A percentile compares a stretch with the other conserved stretches of the same genome.
Conservation (phyloP, 2,113 vertebrate genomes). For the Phaethornis superciliosus region DNA sequence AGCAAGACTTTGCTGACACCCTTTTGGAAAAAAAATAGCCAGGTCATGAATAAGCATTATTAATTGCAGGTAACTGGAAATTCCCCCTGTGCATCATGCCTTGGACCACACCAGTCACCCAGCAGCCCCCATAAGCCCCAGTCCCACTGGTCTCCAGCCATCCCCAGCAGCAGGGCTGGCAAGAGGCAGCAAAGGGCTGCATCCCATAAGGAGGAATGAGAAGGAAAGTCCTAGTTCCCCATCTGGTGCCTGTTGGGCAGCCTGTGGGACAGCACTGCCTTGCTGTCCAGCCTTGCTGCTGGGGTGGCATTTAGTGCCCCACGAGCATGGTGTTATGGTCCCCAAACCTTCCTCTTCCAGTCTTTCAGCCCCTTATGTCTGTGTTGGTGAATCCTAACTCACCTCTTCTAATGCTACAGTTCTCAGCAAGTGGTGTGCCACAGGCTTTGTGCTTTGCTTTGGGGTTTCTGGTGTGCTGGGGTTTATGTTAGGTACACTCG, state of each 20-base stretch:
- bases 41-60: background rate
- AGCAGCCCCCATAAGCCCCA: fast-evolving
- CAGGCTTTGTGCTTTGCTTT: background rate
- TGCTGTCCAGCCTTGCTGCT: fast-evolving
- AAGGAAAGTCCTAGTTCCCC: background rate
- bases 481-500: background rate
- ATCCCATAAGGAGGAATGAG: background rate
- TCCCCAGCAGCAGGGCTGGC: background rate
- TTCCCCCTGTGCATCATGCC: fast-evolving
- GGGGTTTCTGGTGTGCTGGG: background rate
- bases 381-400: fast-evolving
- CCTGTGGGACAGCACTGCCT: background rate
- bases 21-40: background rate
- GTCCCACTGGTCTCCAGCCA: fast-evolving
- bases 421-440: background rate
- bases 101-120: background rate
- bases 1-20: background rate
- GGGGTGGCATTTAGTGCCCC: background rate
- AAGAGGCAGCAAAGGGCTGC: fast-evolving
- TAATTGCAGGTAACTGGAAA: background rate
- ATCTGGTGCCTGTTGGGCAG: background rate
- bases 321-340: fast-evolving
- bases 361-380: background rate
- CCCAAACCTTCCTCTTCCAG: background rate
- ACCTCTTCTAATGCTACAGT: background rate